These are phyloP conservation scores for Pedicia rivosa DNA, from an alignment of 2,888 invertebrate genomes.

Conservation along the genomic window DNA sequence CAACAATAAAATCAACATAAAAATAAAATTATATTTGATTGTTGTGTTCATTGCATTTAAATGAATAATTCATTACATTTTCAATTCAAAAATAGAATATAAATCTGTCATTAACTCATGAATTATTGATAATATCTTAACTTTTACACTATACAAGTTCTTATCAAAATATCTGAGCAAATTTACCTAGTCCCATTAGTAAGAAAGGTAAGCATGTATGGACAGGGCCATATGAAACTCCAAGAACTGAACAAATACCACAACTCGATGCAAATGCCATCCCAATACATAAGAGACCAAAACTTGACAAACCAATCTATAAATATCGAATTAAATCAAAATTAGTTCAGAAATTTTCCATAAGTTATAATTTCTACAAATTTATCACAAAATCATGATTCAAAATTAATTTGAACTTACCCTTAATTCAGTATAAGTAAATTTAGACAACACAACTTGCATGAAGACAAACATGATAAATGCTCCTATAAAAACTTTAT, in stretches of 20 bases:
- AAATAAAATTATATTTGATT: too few species aligned
- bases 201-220: slow-evolving; percentile 70
- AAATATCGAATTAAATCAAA: slow-evolving; percentile 13
- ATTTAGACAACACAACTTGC: slow-evolving; percentile 52
- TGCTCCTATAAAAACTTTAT: slow-evolving; percentile 49
- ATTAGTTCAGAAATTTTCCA: too few species aligned
- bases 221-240: slow-evolving; percentile 62
- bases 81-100: too few species aligned
- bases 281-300: slow-evolving; percentile 54
- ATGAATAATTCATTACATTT: too few species aligned
- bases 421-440: slow-evolving; percentile 56
- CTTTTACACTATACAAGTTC: too few species aligned
- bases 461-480: slow-evolving; percentile 59
- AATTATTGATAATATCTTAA: too few species aligned
- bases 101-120: too few species aligned
- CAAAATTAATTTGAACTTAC: slow-evolving; percentile 29
- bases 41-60: too few species aligned
- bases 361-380: too few species aligned
- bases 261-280: slow-evolving; percentile 56
- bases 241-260: slow-evolving; percentile 53
- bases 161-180: too few species aligned
- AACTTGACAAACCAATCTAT: slow-evolving; percentile 47
- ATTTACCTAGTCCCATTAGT: slow-evolving; percentile 59
- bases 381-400: too few species aligned
- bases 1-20: too few species aligned